Evolutionary conservation across 2,113 vertebrate genomes (phyloP).

Genomic region (Calidris pugnax): DNA sequence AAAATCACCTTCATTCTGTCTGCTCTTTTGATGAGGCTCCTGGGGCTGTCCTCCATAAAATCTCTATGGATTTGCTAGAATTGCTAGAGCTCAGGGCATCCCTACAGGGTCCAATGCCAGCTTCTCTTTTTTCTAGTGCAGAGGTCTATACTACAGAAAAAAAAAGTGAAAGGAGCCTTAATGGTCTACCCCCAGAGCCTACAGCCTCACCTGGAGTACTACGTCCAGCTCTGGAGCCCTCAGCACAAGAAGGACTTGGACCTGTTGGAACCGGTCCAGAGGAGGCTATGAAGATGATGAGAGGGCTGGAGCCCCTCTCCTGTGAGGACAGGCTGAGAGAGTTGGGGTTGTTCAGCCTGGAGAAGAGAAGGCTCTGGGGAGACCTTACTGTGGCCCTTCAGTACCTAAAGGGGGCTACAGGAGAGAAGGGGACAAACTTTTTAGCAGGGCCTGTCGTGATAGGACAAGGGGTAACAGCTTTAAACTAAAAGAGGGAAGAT

Average conservation of each 20-base stretch:
- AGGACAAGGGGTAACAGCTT: not conserved
- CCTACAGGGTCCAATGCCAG: not conserved
- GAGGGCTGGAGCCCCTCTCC: not conserved
- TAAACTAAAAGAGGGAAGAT: not conserved
- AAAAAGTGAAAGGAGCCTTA: not conserved
- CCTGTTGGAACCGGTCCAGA: not conserved
- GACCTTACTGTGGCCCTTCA: not conserved
- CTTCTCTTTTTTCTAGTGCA: not conserved
- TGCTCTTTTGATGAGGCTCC: not conserved
- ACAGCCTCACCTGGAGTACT: not conserved
- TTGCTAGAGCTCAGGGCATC: not conserved
- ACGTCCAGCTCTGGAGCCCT: not conserved
- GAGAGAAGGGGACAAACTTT: not conserved
- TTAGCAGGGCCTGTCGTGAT: not conserved
- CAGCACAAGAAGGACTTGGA: not conserved
- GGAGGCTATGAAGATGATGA: not conserved
- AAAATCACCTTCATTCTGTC: not conserved
- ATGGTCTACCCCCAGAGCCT: not conserved
- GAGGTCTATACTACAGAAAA: not conserved
- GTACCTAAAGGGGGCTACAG: not conserved
- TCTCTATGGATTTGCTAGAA: not conserved
- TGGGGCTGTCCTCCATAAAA: not conserved
- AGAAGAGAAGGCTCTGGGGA: not conserved
- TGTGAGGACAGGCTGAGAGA: not conserved
- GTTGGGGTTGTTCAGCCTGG: not conserved